Percentiles rank a stretch among this genome's conserved stretches.
Evolutionary conservation across 2,797 vertebrate genomes (phyloP).

Genomic region (Catharus ustulatus): DNA sequence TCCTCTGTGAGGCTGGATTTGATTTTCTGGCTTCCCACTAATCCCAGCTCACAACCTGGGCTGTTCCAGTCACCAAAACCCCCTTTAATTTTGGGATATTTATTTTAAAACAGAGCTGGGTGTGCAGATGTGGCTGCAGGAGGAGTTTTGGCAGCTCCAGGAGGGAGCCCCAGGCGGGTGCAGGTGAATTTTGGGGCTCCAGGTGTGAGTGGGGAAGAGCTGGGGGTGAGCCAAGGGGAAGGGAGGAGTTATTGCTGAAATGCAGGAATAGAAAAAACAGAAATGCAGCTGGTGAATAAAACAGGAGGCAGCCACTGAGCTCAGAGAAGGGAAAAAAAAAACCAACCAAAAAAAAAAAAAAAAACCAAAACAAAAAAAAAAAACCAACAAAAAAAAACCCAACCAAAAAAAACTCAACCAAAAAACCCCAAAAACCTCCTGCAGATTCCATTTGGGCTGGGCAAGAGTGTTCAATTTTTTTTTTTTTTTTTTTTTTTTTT

Average conservation of each 20-base stretch:
- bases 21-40: too few relatives aligned
- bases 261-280: too few relatives aligned
- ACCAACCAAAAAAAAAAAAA: too few relatives aligned
- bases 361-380: too few relatives aligned
- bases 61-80: too few relatives aligned
- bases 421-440: not conserved
- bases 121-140: not conserved
- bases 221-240: not conserved
- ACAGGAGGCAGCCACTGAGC: not conserved
- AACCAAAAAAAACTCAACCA: too few relatives aligned
- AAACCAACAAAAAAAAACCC: too few relatives aligned
- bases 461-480: not conserved
- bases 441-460: not conserved
- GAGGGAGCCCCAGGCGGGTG: too few relatives aligned
- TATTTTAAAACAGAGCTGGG: not conserved
- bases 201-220: not conserved
- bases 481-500: too few relatives aligned
- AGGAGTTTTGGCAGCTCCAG: not conserved
- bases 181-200: not conserved
- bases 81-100: not conserved
- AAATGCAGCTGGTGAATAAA: not conserved
- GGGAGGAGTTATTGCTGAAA: not conserved
- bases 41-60: too few relatives aligned
- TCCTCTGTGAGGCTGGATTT: not conserved
- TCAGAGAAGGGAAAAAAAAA: not conserved